phyloP scores from a whole-genome alignment of 2,888 invertebrate genomes.

The Cosmia trapezina region DNA sequence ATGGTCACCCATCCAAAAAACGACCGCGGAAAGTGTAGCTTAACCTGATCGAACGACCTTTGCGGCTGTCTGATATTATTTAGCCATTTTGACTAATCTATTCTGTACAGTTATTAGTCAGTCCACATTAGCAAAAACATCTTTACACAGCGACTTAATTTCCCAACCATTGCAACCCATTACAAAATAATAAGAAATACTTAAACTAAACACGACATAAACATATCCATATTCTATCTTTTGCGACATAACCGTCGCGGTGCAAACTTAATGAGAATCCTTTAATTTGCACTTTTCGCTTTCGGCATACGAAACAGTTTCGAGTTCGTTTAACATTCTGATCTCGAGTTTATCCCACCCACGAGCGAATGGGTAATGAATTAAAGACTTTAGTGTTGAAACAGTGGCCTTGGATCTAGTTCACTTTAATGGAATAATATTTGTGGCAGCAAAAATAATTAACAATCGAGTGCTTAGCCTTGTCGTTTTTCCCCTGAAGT shows the following conservation, averaged over 20 bases:
- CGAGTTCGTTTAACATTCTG: slow-evolving; percentile 48
- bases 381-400: slow-evolving; percentile 45
- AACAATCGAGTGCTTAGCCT: not conserved
- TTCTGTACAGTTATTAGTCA: not conserved
- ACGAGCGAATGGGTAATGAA: slow-evolving; percentile 32
- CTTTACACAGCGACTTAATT: not conserved
- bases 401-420: slow-evolving; percentile 39
- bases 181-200: slow-evolving; percentile 16
- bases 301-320: slow-evolving; percentile 40
- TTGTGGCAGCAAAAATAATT: not conserved
- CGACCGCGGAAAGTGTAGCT: too few species aligned
- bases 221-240: slow-evolving; percentile 14
- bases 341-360: slow-evolving; percentile 53
- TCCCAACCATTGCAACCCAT: not conserved
- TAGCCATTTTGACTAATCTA: not conserved
- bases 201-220: slow-evolving; percentile 12
- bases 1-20: too few species aligned
- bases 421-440: slow-evolving; percentile 15
- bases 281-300: slow-evolving; percentile 49
- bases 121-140: too few species aligned
- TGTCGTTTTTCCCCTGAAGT: not conserved
- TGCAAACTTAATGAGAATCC: slow-evolving; percentile 35
- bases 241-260: slow-evolving; percentile 34
- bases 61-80: too few species aligned
- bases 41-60: too few species aligned